phyloP scores from a whole-genome alignment of 2,113 vertebrate genomes.

The Oreochromis spilurus region DNA sequence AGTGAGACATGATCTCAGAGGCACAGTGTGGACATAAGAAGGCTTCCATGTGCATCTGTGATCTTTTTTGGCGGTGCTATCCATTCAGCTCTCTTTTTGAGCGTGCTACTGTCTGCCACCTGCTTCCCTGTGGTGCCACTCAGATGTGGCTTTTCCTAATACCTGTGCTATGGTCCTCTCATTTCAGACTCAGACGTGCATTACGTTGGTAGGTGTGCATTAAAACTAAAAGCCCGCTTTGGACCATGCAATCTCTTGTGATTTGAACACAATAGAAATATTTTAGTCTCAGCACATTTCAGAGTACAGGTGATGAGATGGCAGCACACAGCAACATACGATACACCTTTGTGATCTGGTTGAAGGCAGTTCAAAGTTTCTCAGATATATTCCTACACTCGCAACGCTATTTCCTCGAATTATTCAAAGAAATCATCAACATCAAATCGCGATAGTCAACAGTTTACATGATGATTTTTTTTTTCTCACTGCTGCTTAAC shows the following conservation, averaged over 20 bases:
- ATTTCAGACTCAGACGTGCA: slow-evolving; percentile 23
- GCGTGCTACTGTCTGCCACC: slow-evolving; percentile 21
- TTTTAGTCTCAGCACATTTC: background rate
- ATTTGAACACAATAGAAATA: slow-evolving; percentile 6
- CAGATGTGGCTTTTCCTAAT: slow-evolving; percentile 60
- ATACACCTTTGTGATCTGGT: background rate
- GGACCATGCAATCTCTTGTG: background rate
- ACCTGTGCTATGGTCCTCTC: slow-evolving; percentile 32
- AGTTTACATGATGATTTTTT: slow-evolving; percentile 13
- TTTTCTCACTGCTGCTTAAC: background rate
- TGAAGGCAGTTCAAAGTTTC: background rate
- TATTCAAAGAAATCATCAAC: background rate
- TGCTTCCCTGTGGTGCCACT: slow-evolving; percentile 35
- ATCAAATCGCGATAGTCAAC: background rate
- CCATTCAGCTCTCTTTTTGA: slow-evolving; percentile 23
- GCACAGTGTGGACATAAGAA: background rate
- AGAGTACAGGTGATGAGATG: slow-evolving; percentile 39
- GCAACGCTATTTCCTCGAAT: background rate
- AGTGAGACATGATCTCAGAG: background rate
- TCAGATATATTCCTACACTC: background rate
- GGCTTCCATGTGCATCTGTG: slow-evolving; percentile 44
- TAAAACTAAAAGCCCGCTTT: slow-evolving; percentile 42
- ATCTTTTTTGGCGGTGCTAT: slow-evolving; percentile 32
- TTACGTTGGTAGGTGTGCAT: slow-evolving; percentile 32
- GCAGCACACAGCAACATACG: background rate